phyloP scores from a whole-genome alignment of 2,888 invertebrate species.

The Tanypteryx hageni region DNA sequence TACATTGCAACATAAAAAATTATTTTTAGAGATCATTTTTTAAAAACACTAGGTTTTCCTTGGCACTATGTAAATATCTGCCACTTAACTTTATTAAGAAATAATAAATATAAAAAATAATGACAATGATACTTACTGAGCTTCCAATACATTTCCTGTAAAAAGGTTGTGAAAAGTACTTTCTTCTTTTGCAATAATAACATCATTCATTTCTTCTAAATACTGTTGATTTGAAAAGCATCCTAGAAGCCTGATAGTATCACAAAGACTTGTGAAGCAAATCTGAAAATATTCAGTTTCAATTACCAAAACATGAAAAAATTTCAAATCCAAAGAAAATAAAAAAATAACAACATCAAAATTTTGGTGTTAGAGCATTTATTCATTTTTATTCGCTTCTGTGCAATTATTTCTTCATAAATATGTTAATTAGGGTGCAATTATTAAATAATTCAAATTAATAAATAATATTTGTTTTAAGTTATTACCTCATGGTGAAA shows the following conservation, averaged over 20 bases:
- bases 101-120: not conserved
- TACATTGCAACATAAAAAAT: too few relatives aligned
- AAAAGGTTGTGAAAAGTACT: slow-evolving; percentile 84
- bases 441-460: slow-evolving; percentile 95
- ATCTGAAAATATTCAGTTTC: slow-evolving; percentile 79
- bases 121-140: slow-evolving; percentile 77
- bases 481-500: slow-evolving; percentile 95
- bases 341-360: not conserved
- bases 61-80: too few relatives aligned
- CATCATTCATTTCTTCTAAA: slow-evolving; percentile 75
- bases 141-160: slow-evolving; percentile 85
- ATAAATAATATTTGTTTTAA: slow-evolving; percentile 89
- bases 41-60: too few relatives aligned
- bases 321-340: not conserved
- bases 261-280: slow-evolving; percentile 94
- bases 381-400: slow-evolving; percentile 72
- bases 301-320: not conserved
- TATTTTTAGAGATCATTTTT: too few relatives aligned
- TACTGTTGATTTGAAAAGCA: slow-evolving; percentile 85
- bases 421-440: slow-evolving; percentile 76
- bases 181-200: slow-evolving; percentile 73
- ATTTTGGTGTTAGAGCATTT: not conserved
- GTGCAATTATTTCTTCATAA: slow-evolving; percentile 73
- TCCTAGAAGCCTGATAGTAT: slow-evolving; percentile 93
- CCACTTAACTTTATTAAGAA: too few relatives aligned